These are phyloP conservation scores for Tangachromis dhanisi DNA, from an alignment of 2,113 vertebrate genomes.

Conservation along the genomic window DNA sequence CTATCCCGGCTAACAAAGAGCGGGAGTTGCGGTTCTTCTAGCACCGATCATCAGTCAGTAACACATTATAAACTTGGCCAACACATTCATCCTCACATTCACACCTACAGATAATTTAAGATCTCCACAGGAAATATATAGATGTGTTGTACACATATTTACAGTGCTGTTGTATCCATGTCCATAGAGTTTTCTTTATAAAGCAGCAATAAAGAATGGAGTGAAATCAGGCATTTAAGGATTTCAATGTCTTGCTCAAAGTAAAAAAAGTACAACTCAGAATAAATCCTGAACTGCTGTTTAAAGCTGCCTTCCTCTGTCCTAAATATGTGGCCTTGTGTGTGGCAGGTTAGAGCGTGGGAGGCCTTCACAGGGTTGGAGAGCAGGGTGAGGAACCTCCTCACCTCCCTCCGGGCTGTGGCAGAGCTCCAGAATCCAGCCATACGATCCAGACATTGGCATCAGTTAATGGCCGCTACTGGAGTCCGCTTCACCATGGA, in stretches of 20 bases:
- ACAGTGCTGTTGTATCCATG: background rate
- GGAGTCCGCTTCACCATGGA: conserved; percentile 83
- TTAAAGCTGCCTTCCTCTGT: background rate
- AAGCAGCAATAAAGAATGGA: background rate
- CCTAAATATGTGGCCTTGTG: background rate
- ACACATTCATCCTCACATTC: background rate
- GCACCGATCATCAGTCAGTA: background rate
- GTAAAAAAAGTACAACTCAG: background rate
- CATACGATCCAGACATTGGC: conserved; percentile 87
- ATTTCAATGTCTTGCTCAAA: background rate
- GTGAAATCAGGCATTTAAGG: background rate
- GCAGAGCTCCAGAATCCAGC: conserved; percentile 88
- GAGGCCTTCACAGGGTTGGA: conserved; percentile 85
- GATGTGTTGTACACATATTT: background rate
- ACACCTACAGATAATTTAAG: background rate
- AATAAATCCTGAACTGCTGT: background rate
- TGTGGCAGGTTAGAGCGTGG: conserved; percentile 75
- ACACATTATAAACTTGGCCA: background rate
- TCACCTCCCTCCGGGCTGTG: conserved; percentile 81
- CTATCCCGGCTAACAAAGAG: background rate
- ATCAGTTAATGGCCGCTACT: conserved; percentile 83
- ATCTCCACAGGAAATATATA: background rate
- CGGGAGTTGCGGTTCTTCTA: rapidly evolving
- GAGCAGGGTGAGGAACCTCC: conserved; percentile 79
- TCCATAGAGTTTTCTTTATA: background rate